Conservation (phyloP, 2,797 vertebrate species). For the Dicrostonyx torquatus region DNA sequence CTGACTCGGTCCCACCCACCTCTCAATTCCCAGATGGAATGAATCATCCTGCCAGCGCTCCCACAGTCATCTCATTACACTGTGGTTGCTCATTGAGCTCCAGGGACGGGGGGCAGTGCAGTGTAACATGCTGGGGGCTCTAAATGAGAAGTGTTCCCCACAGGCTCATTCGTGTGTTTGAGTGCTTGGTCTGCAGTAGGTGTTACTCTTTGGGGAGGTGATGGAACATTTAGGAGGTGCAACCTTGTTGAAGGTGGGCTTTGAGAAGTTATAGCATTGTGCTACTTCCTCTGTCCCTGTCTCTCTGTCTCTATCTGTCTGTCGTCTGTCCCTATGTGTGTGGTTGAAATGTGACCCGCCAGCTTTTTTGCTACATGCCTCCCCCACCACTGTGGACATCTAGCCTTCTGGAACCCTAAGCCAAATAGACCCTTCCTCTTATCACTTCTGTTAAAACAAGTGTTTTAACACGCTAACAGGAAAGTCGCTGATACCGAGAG, state of each 20-base stretch:
- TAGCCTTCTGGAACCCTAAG: background rate
- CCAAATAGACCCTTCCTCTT: background rate
- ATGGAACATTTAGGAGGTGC: background rate
- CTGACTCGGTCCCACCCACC: no score
- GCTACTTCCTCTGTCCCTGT: background rate
- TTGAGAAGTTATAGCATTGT: background rate
- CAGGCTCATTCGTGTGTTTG: background rate
- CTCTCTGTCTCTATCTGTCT: background rate
- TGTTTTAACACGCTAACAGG: background rate
- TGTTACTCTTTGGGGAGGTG: background rate
- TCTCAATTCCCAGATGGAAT: background rate
- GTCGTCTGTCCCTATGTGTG: background rate
- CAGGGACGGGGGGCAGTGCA: accelerated
- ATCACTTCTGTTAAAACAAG: background rate
- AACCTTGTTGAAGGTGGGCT: background rate
- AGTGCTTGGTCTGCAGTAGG: background rate
- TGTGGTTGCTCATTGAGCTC: background rate
- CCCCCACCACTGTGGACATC: no score
- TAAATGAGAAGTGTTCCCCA: background rate
- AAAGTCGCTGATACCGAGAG: background rate
- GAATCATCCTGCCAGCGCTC: background rate
- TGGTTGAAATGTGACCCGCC: background rate
- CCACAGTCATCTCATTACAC: background rate
- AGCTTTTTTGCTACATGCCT: background rate
- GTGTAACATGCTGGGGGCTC: accelerated